Percentiles rank a stretch among this genome's conserved stretches.
These are phyloP conservation scores for Allobates femoralis DNA, from an alignment of 2,797 vertebrate species.

Conservation along the genomic window DNA sequence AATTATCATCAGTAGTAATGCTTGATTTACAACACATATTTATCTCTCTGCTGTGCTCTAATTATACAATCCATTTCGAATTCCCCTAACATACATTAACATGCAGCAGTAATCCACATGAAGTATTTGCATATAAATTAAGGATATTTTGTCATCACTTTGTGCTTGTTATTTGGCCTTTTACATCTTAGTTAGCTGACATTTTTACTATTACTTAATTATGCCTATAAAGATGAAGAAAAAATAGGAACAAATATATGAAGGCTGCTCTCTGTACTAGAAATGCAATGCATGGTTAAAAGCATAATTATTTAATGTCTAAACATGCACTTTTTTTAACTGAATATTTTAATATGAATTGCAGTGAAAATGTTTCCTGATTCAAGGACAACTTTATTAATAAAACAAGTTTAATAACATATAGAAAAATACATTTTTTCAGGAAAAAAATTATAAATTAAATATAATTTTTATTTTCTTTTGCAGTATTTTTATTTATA, in stretches of 20 bases:
- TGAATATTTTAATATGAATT: not conserved
- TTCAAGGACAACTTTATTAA: not conserved
- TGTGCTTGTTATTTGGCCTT: conserved; percentile 67
- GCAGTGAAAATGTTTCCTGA: not conserved
- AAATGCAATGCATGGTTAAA: conserved; percentile 69
- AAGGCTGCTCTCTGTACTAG: conserved; percentile 69
- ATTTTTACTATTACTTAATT: conserved; percentile 72
- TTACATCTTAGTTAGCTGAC: conserved; percentile 67
- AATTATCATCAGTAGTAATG: conserved; percentile 70
- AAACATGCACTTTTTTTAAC: not conserved
- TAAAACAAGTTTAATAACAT: no score
- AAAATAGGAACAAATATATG: conserved; percentile 62
- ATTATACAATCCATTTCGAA: conserved; percentile 71
- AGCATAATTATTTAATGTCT: conserved; percentile 61
- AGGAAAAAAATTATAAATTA: no score
- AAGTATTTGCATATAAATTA: conserved; percentile 72
- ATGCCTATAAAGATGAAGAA: conserved; percentile 69
- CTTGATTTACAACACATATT: conserved; percentile 67
- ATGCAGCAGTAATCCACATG: conserved; percentile 68
- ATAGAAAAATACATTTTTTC: no score
- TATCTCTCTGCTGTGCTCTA: conserved; percentile 59
- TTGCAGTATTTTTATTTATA: no score
- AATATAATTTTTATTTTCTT: no score
- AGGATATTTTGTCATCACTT: conserved; percentile 66
- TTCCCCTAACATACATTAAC: conserved; percentile 69